Evolutionary conservation across 2,797 vertebrate species (phyloP), one percentile per base, ranked within the genome.

Genomic region (Peromyscus aztecus): DNA sequence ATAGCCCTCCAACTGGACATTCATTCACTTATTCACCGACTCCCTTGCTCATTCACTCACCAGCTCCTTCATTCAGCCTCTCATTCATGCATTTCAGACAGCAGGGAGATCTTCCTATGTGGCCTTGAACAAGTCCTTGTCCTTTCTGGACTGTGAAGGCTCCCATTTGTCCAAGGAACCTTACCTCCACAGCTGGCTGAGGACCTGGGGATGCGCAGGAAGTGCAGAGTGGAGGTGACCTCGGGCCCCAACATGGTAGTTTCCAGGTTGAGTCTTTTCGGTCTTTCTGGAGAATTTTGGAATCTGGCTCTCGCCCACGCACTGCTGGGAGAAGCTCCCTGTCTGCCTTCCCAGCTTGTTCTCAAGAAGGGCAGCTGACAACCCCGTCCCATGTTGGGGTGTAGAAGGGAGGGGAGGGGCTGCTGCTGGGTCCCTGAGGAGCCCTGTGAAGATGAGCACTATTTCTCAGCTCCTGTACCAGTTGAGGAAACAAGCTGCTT

Each of bases 391-490:
- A 8, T 6, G 5, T 0, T 13, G 52, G 13, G 14, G 80, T 43
- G 10, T 9, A 37, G 55, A 55, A 10, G 29, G 21, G 0, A 3
- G 16, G 23, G 16, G 9, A 55, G 27, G 12, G 34, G 57, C 29
- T 49, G 65, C 65, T 24, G 71, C 19, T 27, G 21, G 46, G 6
- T 21, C 27, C 75, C 77, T 55, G 83, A 80, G 40, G 67, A 61
- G 17, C 13, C 55, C 55, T 17, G 0, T 11, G 73, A 63, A 63
- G 27, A 34, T 0, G 0, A 2, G 0, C 0, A 9, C 55, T 0
- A 34, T 55, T 49, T 55, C 10, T 55, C 0, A 4, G 31, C 6
- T 37, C 77, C 43, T 0, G 1, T 29, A 49, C 27, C 85, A 59
- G 29, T 37, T 19, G 19, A 83, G 52, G 67, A 86, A 46, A 19